Evolutionary conservation across 2,797 vertebrate genomes (phyloP), one percentile per base, ranked within the genome.

Genomic region (Oryzias sinensis): DNA sequence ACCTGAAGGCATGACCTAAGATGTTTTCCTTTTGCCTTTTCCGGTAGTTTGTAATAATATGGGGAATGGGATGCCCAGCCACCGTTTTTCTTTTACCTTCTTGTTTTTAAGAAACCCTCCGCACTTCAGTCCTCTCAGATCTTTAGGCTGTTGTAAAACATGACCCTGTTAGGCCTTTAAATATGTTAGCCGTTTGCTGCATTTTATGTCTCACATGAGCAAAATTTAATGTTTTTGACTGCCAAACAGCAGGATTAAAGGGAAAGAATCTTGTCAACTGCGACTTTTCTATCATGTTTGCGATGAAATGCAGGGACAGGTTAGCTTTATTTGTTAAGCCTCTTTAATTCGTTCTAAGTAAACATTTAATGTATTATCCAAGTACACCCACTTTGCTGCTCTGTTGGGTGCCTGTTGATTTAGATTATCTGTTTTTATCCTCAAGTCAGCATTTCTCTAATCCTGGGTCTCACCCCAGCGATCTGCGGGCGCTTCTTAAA

Each of bases 401-500:
- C 64, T 67, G 62, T 66, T 49, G 79, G 79, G 78, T 80, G 70
- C 70, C 56, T 22, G 68, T 69, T 79, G 66, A 68, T 59, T 75
- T 65, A 64, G 65, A 70, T 74, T 77, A 81, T 76, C 59, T 49
- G 59, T 59, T 76, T 57, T 46, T 57, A 74, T 70, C 74, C 82
- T 65, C 59, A 70, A 80, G 63, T 62, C 67, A 79, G 55, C 51
- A 43, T 56, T 43, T 54, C 52, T 25, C 57, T 53, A 65, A 72
- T 68, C 59, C 62, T 52, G 78, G 77, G 64, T 73, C 64, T 75
- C 64, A 72, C 47, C 76, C 68, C 59, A 58, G 77, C 56, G 78
- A 81, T 76, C 81, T 77, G 85, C 77, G 82, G 82, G 80, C 80
- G 88, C 85, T 85, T 84, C 78, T 85, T 82, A 84, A 86, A 81